Evolutionary conservation across 2,113 vertebrate species (phyloP).

Genomic region (Ovis aries): DNA sequence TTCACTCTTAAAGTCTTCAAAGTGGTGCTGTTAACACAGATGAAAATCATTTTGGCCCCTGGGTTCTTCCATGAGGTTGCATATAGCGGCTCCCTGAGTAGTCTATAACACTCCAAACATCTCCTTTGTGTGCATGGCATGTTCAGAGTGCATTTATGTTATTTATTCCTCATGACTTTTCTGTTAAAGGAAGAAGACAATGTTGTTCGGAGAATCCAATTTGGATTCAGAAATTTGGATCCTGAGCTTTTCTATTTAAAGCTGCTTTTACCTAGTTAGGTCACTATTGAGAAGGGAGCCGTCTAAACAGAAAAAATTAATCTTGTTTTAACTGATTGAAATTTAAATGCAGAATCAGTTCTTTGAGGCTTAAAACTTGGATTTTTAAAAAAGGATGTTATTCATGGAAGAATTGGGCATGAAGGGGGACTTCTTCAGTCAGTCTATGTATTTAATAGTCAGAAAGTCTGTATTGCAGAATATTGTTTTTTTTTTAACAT

Average conservation of each 20-base stretch:
- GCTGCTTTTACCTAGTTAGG: not conserved
- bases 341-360: not conserved
- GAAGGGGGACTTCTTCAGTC: not conserved
- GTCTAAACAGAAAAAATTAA: not conserved
- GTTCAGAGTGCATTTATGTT: fast-evolving
- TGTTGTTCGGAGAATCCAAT: not conserved
- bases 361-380: not conserved
- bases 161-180: not conserved
- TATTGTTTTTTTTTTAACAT: not conserved
- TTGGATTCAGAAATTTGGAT: not conserved
- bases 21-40: not conserved
- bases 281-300: not conserved
- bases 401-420: not conserved
- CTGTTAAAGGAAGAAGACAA: not conserved
- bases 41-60: not conserved
- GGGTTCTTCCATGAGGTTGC: not conserved
- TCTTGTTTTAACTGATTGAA: not conserved
- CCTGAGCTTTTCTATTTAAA: not conserved
- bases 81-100: fast-evolving
- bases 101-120: not conserved
- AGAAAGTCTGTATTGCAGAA: not conserved
- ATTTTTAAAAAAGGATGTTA: not conserved
- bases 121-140: fast-evolving
- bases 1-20: not conserved
- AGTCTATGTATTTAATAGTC: not conserved